Evolutionary conservation across 2,113 vertebrate species (phyloP), one percentile per base, ranked within the genome.

Genomic region (Caracal caracal): DNA sequence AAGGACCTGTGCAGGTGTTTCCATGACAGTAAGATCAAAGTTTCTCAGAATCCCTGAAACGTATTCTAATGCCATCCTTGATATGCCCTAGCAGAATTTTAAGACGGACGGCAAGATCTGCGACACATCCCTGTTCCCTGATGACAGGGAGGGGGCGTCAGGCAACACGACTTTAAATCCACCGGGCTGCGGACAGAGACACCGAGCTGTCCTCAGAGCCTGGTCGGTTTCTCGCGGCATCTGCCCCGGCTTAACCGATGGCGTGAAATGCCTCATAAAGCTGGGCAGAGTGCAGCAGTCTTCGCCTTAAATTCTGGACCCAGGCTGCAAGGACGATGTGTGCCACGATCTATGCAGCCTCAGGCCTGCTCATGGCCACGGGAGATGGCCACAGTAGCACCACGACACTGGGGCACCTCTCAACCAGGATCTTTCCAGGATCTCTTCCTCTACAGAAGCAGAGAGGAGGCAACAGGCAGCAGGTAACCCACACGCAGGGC

Each of bases 281-380:
- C 5, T 33, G 49, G 10, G 9, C 1, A 1, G 7, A 15, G 35
- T 0, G 47, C 0, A 5, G 63, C 63, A 33, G 0, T 1, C 28
- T 1, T 12, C 5, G 70, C 22, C 10, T 12, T 3, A 16, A 40
- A n/a, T 8, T n/a, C 81, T 49, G 51, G 43, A 17, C 28, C 22
- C 43, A 8, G 0, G 2, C 33, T 7, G 1, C 40, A 24, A 22
- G 11, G 43, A 1, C 0, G 1, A 0, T 11, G 6, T 65, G 75
- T 2, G 43, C 63, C 51, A 22, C 4, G 1, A 2, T 6, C 53
- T 16, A 11, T 5, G 65, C 47, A 4, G 28, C 26, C 88, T 61
- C 24, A 19, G 47, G 37, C 70, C 70, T 13, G 11, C 73, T 68
- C 2, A 0, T 4, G 30, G 22, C 68, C 68, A 35, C 19, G 22